Base-by-base conservation (phyloP, 2,888 invertebrate species). In the Athripsodes cinereus region DNA sequence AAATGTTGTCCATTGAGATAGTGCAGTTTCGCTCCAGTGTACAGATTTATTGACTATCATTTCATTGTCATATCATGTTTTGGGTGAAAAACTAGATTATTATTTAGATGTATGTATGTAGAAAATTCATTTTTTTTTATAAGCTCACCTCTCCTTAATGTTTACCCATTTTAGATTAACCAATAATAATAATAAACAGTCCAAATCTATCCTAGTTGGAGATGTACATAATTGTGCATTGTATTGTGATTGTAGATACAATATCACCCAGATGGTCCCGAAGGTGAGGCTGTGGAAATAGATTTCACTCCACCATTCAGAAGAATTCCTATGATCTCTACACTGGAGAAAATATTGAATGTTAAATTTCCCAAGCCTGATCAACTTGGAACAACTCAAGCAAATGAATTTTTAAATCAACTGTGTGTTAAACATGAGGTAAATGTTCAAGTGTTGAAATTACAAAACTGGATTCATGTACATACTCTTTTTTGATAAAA, bases 241-340 rank as follows among this genome's bases (percentile, higher is more conserved):
- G 6, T 48, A 50, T 16, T 10, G 35, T 31, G 10, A 57, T 16
- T 47, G 22, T 53, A 79, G 78, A 73, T 84, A 2, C 82, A 83
- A 67, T 98, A 94, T 70, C 97, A 96, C 72, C 97, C 97, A 0
- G 92, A 96, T 64, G 96, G 95, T 0, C 85, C 85, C 0, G 91
- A 89, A 3, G 87, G 90, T 52, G 87, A 88, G 67, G 86, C 83
- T 64, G 80, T 88, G 2, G 90, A 91, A 73, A 87, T 98, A 58
- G 98, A 99, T 74, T 99, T 98, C 69, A 96, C 96, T 2, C 99
- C 98, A 22, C 99, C 99, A 1, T 99, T 99, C 77, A 91, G 86
- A 66, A 80, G 93, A 64, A 80, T 99, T 2, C 84, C 88, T 19
- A 97, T 99, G 96, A 86, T 97, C 64, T 84, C 89, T 26, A 90